Conservation (phyloP, 64 coral and sea anemone species). For the Astreopora myriophthalma region DNA sequence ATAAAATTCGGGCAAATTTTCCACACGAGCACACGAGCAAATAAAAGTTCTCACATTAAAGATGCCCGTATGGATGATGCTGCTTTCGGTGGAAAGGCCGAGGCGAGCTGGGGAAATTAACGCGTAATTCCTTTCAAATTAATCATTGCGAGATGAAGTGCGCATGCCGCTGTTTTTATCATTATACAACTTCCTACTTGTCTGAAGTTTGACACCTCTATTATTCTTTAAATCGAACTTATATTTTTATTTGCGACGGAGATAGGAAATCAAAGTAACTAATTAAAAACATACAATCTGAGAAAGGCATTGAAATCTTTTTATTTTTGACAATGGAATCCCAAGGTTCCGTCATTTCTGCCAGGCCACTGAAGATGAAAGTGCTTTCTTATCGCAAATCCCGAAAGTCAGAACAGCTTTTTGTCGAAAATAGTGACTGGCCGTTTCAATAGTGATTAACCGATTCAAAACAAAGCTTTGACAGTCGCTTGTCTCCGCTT, state of each 20-base stretch:
- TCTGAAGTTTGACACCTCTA: background rate
- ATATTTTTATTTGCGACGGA: background rate
- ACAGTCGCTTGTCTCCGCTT: background rate
- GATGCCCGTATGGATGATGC: no score
- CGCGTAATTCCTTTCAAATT: no score
- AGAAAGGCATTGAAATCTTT: background rate
- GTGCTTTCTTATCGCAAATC: background rate
- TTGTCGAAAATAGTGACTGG: background rate
- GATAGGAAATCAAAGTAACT: background rate
- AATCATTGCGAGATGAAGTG: no score
- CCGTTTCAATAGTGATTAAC: no score
- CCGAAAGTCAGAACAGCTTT: background rate
- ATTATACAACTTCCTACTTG: background rate
- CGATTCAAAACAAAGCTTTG: background rate
- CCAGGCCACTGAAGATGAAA: background rate
- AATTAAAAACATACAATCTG: background rate
- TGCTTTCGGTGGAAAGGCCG: no score
- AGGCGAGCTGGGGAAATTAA: no score
- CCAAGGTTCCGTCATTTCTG: background rate
- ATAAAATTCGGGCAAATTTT: no score
- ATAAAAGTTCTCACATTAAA: no score
- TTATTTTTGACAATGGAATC: background rate
- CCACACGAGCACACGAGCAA: no score
- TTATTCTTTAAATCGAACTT: background rate
- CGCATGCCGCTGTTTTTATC: no score